Percentiles rank a stretch among this genome's conserved stretches.
These are phyloP conservation scores for Galagoides demidoff DNA, from an alignment of 2,797 vertebrate species.

Conservation along the genomic window DNA sequence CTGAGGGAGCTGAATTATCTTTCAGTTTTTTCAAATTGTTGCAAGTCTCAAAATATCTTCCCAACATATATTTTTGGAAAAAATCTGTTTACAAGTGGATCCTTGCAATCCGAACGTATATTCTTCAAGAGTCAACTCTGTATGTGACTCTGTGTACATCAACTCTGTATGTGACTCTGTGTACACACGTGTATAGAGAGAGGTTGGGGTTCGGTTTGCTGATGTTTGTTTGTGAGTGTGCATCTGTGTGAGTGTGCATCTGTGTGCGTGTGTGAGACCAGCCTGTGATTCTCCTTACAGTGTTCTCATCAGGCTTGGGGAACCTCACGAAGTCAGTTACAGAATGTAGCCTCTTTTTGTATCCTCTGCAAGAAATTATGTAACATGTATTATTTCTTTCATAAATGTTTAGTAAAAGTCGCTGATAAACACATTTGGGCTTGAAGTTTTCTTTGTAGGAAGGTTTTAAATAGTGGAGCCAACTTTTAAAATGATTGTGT, in stretches of 20 bases:
- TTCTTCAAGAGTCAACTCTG: not conserved
- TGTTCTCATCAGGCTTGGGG: not conserved
- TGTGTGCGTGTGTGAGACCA: not conserved
- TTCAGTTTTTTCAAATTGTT: not conserved
- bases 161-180: too few species aligned
- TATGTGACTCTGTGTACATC: not conserved
- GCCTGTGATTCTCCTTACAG: not conserved
- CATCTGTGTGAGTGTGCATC: not conserved
- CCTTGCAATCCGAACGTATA: not conserved
- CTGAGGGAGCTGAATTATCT: not conserved
- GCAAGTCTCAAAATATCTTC: not conserved
- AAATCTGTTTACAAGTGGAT: not conserved
- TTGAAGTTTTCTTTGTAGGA: slow-evolving; percentile 3
- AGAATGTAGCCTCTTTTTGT: not conserved
- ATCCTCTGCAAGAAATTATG: not conserved
- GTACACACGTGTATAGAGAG: not conserved
- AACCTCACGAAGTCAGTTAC: not conserved
- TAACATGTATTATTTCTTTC: not conserved
- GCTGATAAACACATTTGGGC: not conserved
- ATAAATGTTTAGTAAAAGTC: not conserved
- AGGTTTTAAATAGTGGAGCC: not conserved
- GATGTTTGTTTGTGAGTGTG: not conserved
- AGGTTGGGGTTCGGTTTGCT: not conserved
- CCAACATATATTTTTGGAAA: not conserved
- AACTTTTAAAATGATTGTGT: not conserved